These are phyloP conservation scores for Subanguina moxae DNA, from an alignment of 1,140 invertebrate species.

Conservation along the genomic window DNA sequence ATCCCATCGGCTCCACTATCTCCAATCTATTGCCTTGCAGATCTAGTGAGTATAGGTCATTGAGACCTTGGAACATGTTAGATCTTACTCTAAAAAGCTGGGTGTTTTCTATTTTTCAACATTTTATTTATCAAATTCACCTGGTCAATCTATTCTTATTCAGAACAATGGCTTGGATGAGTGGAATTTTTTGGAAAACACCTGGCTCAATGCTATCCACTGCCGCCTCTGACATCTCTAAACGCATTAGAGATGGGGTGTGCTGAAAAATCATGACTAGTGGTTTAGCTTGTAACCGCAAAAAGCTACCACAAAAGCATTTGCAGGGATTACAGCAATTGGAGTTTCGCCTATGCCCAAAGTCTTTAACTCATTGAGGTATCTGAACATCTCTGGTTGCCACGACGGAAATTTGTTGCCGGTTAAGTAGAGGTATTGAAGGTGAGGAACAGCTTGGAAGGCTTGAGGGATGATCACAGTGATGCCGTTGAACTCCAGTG, in stretches of 20 bases:
- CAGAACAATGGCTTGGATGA: constrained; percentile 58
- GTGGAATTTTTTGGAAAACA: constrained; percentile 55
- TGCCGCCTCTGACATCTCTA: constrained; percentile 57
- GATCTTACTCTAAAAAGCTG: constrained; percentile 43
- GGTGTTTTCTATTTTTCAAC: constrained; percentile 4
- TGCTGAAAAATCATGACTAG: constrained; percentile 34
- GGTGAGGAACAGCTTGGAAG: constrained; percentile 57
- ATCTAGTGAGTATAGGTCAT: constrained; percentile 58
- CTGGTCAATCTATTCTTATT: constrained; percentile 58
- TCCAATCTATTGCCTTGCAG: constrained; percentile 57
- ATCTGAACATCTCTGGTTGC: constrained; percentile 59
- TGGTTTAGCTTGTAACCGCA: background rate
- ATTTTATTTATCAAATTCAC: constrained; percentile 20
- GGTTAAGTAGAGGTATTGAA: constrained; percentile 58
- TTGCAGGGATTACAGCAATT: constrained; percentile 55
- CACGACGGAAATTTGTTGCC: constrained; percentile 58
- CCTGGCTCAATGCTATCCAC: constrained; percentile 56
- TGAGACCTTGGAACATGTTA: constrained; percentile 57
- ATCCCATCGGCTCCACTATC: constrained; percentile 50
- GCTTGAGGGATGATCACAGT: constrained; percentile 58
- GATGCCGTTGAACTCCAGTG: constrained; percentile 58
- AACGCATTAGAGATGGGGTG: constrained; percentile 57
- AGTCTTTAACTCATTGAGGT: constrained; percentile 52
- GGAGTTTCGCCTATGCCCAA: constrained; percentile 59
- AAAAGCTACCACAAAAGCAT: constrained; percentile 53